Evolutionary conservation across 2,888 invertebrate species (phyloP).

Genomic region (Standfussiana lucernea): DNA sequence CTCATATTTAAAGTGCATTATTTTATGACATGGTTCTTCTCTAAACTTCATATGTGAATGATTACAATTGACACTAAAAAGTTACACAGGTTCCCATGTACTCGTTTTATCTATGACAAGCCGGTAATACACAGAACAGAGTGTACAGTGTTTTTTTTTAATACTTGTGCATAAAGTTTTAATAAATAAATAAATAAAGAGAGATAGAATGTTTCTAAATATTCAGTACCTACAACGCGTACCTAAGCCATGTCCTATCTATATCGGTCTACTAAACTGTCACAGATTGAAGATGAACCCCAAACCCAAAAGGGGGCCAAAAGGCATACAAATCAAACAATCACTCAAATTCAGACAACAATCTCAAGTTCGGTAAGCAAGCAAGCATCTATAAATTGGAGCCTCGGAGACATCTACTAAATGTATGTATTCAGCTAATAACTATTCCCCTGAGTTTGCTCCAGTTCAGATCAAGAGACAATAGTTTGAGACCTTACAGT

Average conservation of each 20-base stretch:
- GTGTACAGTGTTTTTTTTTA: no score
- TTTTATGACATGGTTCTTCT: background rate
- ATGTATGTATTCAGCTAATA: conserved; percentile 53
- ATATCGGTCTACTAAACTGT: background rate
- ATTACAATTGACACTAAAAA: background rate
- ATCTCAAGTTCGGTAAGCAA: conserved; percentile 53
- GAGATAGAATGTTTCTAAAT: background rate
- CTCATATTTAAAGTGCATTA: background rate
- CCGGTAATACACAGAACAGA: background rate
- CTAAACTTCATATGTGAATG: background rate
- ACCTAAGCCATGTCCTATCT: background rate
- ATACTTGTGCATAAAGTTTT: no score
- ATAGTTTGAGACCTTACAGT: conserved; percentile 46
- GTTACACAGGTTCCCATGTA: background rate
- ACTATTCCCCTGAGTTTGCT: conserved; percentile 62
- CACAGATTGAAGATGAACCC: background rate
- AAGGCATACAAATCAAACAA: conserved; percentile 46
- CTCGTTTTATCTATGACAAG: background rate
- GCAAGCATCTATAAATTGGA: conserved; percentile 59
- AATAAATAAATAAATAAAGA: no score
- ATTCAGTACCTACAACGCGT: background rate
- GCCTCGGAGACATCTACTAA: conserved; percentile 49
- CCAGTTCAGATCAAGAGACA: conserved; percentile 64
- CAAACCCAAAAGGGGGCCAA: background rate
- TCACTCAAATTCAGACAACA: conserved; percentile 43